phyloP scores from a whole-genome alignment of 2,888 invertebrate species.

The Melipona beecheii region DNA sequence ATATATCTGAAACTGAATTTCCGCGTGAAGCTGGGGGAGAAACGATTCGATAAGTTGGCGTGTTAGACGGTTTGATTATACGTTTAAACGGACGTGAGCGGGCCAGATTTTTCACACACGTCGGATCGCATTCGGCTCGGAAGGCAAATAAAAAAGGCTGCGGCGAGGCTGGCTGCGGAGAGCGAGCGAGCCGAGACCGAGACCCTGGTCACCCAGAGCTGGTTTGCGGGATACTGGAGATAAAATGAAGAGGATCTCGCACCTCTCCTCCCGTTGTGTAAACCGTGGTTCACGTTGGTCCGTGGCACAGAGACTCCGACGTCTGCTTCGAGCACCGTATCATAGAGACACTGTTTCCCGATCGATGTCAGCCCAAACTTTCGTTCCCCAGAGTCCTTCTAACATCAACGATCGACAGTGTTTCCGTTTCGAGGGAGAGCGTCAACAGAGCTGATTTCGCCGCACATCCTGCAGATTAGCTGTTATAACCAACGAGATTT shows the following conservation, averaged over 20 bases:
- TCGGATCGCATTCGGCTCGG: constrained; percentile 19
- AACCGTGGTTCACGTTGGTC: constrained; percentile 59
- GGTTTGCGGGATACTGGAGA: constrained; percentile 63
- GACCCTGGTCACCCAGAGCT: not conserved
- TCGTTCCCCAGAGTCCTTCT: constrained; percentile 51
- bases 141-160: constrained; percentile 47
- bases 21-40: not conserved
- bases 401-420: constrained; percentile 35
- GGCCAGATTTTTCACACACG: constrained; percentile 39
- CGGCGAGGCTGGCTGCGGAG: constrained; percentile 11
- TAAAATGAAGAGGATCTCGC: constrained; percentile 61
- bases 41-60: constrained; percentile 35
- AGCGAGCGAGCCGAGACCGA: not conserved
- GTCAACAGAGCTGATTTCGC: constrained; percentile 35
- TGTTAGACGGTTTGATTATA: constrained; percentile 48
- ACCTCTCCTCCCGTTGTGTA: constrained; percentile 49
- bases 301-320: constrained; percentile 21
- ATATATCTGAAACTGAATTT: constrained; percentile 44
- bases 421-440: constrained; percentile 18
- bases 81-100: constrained; percentile 29
- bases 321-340: constrained; percentile 49
- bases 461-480: constrained; percentile 7
- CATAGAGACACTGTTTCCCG: constrained; percentile 63
- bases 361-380: constrained; percentile 71
- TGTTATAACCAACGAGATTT: not conserved